Base-by-base conservation (phyloP, 2,888 invertebrate species). In the Acanthosepion esculentum region DNA sequence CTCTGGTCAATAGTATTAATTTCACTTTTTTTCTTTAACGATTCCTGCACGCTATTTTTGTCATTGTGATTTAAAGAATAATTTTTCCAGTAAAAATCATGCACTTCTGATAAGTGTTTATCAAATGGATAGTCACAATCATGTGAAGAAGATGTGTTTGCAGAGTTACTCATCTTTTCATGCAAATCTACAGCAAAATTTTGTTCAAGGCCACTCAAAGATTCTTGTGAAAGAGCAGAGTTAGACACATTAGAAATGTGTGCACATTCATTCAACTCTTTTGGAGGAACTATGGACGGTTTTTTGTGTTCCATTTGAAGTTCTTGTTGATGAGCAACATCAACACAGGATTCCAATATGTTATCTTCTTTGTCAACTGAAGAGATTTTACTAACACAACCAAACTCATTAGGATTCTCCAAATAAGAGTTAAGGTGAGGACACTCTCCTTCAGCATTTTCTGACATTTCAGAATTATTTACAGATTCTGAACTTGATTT, bases 161-260 rank as follows among this genome's bases (percentile, higher is more conserved):
- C 29, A 93, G 50, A 93, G 50, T 93, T 93, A 53, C 93, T 93
- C 26, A 48, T 53, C 29, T 53, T 93, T 53, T 93, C 93, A 26
- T 93, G 93, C 53, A 93, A 50, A 93, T n/a, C 53, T n/a, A 93
- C 48, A 48, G 93, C 50, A 53, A 93, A 93, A 93, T 53, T 93
- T 50, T 53, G 50, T 53, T 93, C 93, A 93, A 93, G 93, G 93
- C 93, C 93, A 93, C 50, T 50, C 53, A 53, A 93, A 93, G 93
- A 93, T 93, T 48, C 93, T 93, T 93, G 53, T n/a, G 93, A 93
- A 93, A 93, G 93, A n/a, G 93, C 29, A 93, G 50, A 93, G 50
- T 53, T 93, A n/a, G 93, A 18, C 50, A 53, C 93, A 53, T 93
- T 93, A n/a, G 93, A 53, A 50, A 93, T 29, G 6, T 33, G 53